Evolutionary conservation across 2,888 invertebrate genomes (phyloP), one percentile per base, ranked within the genome.

Genomic region (Hololepta plana): DNA sequence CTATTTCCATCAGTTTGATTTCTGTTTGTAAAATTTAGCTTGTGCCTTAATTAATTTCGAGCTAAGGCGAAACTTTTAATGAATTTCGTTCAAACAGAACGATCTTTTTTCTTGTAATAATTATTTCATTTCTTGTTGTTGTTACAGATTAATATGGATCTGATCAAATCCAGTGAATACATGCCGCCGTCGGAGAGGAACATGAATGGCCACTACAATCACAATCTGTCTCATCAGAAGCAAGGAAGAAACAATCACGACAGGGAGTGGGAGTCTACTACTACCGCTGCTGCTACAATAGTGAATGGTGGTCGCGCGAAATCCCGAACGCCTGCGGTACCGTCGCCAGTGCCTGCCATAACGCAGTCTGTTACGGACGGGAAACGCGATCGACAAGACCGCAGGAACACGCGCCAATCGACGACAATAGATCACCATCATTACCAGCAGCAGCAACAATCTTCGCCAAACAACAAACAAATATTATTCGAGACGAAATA

Each of bases 101-200:
- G n/a, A n/a, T n/a, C n/a, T n/a, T n/a, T n/a, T n/a, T n/a, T n/a
- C n/a, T n/a, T n/a, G 12, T 22, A 12, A 20, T 13, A 16, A 13
- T n/a, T 27, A 32, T 23, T 7, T 8, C 10, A 24, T 14, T 10
- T 24, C 12, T 6, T 22, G 24, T 30, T 35, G n/a, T 34, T 38
- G 31, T 57, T 58, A 3, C 52, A 62, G 62, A 56, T 62, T 36
- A 60, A 62, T 40, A 51, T 62, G 56, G 59, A 60, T 32, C 50
- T 57, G 17, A 59, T 61, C 30, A 57, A 56, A 29, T 57, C 56
- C 24, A 55, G 51, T 24, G 59, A 60, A 27, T 61, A 60, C 47
- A 47, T 53, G 24, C 44, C 53, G 12, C 47, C 53, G 27, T 41
- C 41, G 14, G 45, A 45, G 32, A 37, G 44, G 33, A 51, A 51